Percentiles rank a stretch among this genome's conserved stretches.
phyloP scores from a whole-genome alignment of 1,140 invertebrate species.

The Diorhabda carinulata region DNA sequence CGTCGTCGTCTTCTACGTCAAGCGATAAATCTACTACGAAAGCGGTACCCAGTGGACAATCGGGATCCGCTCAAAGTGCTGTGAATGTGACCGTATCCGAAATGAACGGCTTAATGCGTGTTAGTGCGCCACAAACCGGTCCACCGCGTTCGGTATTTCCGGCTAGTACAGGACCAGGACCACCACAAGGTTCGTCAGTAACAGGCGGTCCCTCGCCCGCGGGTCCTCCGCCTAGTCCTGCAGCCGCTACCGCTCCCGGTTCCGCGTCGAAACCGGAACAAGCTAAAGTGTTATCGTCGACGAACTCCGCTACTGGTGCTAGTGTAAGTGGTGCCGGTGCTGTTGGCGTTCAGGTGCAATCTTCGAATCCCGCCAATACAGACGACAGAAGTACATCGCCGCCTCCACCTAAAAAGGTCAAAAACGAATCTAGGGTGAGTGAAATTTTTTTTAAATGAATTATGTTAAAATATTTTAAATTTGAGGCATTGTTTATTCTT shows the following conservation, averaged over 20 bases:
- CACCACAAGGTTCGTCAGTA: slow-evolving; percentile 46
- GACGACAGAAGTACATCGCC: slow-evolving; percentile 50
- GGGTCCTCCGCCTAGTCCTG: slow-evolving; percentile 50
- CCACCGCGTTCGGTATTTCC: slow-evolving; percentile 47
- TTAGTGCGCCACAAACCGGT: slow-evolving; percentile 49
- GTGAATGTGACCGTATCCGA: slow-evolving; percentile 35
- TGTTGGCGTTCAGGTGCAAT: slow-evolving; percentile 38
- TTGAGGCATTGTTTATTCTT: background rate
- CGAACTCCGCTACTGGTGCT: slow-evolving; percentile 26
- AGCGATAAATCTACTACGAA: slow-evolving; percentile 22
- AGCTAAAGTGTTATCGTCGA: slow-evolving; percentile 45
- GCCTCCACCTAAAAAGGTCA: slow-evolving; percentile 64
- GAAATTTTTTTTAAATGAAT: background rate
- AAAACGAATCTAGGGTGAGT: slow-evolving; percentile 63
- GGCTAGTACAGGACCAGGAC: slow-evolving; percentile 50
- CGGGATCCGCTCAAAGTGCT: slow-evolving; percentile 25
- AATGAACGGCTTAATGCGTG: slow-evolving; percentile 50
- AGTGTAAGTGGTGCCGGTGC: slow-evolving; percentile 48
- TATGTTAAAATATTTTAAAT: background rate
- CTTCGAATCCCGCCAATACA: slow-evolving; percentile 15
- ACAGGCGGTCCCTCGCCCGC: slow-evolving; percentile 46
- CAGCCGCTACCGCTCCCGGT: slow-evolving; percentile 51
- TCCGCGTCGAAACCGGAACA: slow-evolving; percentile 52
- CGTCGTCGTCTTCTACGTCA: slow-evolving; percentile 31
- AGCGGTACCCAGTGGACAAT: background rate